phyloP scores from a whole-genome alignment of 2,888 invertebrate genomes.

The Cosmorhoe ocellata region DNA sequence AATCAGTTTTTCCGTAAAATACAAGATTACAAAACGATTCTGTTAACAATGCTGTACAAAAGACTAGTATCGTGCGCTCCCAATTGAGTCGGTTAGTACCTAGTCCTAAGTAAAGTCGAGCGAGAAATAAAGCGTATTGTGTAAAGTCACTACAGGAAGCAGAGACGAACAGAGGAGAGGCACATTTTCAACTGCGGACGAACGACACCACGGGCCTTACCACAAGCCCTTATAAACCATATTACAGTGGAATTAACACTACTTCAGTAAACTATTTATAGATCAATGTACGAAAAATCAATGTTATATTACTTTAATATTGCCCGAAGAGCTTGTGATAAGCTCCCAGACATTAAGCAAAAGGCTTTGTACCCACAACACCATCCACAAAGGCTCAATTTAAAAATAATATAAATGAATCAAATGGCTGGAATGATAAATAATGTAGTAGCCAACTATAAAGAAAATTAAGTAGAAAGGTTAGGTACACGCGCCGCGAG shows the following conservation, averaged over 20 bases:
- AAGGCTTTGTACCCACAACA: neutral
- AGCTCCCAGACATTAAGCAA: neutral
- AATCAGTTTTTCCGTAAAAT: slow-evolving; percentile 57
- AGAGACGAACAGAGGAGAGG: slow-evolving; percentile 52
- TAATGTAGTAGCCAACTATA: no score
- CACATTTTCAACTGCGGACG: slow-evolving; percentile 55
- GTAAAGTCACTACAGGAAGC: slow-evolving; percentile 26
- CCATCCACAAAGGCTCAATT: no score
- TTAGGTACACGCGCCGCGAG: no score
- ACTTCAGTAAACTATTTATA: no score
- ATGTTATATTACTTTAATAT: no score
- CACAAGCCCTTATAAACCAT: no score
- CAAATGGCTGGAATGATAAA: no score
- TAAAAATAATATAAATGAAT: no score
- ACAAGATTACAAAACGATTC: slow-evolving; percentile 70
- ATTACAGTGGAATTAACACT: no score
- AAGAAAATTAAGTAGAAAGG: no score
- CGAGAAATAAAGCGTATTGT: slow-evolving; percentile 14
- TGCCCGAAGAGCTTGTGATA: no score
- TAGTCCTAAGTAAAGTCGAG: slow-evolving; percentile 1
- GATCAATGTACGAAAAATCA: no score
- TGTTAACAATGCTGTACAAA: slow-evolving; percentile 69
- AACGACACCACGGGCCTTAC: neutral
- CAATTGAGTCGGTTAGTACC: slow-evolving; percentile 8
- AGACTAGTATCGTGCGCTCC: slow-evolving; percentile 49